Conservation (phyloP, 2,113 vertebrate species). For the Protobothrops flavoviridis region DNA sequence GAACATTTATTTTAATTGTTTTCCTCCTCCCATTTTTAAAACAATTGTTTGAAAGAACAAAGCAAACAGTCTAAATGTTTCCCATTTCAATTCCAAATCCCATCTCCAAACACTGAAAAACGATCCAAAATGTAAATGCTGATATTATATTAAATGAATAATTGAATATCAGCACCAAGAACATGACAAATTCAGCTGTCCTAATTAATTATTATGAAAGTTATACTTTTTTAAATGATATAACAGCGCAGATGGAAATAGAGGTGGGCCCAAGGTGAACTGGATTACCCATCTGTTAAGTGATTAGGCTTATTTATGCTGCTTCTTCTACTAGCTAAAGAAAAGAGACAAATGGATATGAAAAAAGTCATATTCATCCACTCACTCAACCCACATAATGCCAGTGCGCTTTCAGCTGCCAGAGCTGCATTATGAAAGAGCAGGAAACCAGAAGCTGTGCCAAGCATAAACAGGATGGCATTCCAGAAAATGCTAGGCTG, state of each 20-base stretch:
- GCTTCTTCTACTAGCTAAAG: not conserved
- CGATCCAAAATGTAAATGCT: not conserved
- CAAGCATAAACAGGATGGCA: not conserved
- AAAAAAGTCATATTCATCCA: not conserved
- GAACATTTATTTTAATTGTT: not conserved
- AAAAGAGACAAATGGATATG: not conserved
- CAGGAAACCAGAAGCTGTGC: not conserved
- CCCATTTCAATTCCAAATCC: not conserved
- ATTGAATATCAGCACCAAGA: not conserved
- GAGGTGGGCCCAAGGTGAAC: not conserved
- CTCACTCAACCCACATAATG: not conserved
- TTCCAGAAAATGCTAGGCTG: not conserved
- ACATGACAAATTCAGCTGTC: not conserved
- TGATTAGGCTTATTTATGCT: not conserved
- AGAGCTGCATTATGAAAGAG: not conserved
- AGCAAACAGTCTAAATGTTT: not conserved
- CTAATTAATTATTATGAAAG: not conserved
- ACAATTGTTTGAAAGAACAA: not conserved
- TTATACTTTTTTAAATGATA: not conserved
- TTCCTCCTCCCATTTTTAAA: not conserved
- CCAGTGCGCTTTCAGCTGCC: not conserved
- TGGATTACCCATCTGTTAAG: not conserved
- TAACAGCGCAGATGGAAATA: not conserved
- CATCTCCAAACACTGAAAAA: not conserved
- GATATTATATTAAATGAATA: not conserved